Percentiles rank a stretch among this genome's conserved stretches.
These are phyloP conservation scores for Drosophila pseudoananassae DNA, from an alignment of 1,140 invertebrate genomes.

Conservation along the genomic window DNA sequence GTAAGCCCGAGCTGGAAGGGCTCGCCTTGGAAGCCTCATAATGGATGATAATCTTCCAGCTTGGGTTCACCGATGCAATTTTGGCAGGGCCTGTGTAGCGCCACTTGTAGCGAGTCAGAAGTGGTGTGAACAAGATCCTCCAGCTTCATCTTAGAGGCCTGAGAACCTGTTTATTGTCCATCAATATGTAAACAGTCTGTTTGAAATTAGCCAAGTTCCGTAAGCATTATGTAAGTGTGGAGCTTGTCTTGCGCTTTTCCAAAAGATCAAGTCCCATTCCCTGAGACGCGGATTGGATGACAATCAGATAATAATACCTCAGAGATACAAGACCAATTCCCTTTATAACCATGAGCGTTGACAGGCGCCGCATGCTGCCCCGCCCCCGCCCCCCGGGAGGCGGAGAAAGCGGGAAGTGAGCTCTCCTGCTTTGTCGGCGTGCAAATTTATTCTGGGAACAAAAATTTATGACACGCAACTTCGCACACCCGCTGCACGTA, in stretches of 20 bases:
- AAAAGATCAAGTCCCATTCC: conserved; percentile 7
- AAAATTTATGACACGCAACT: conserved; percentile 81
- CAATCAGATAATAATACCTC: conserved; percentile 80
- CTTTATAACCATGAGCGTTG: conserved; percentile 74
- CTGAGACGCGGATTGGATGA: conserved; percentile 46
- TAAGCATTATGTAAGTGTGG: neutral
- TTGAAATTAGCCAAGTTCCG: neutral
- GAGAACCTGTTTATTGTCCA: neutral
- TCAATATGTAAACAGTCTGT: neutral
- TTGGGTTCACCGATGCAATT: conserved; percentile 34
- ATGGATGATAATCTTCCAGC: conserved; percentile 74
- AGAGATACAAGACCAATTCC: conserved; percentile 76
- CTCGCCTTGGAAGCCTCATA: conserved; percentile 52
- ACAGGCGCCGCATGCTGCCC: conserved; percentile 69
- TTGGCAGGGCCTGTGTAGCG: conserved; percentile 57
- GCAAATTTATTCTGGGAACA: conserved; percentile 80
- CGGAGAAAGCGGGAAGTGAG: conserved; percentile 17
- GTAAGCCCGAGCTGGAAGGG: conserved; percentile 6
- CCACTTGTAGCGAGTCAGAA: conserved; percentile 52
- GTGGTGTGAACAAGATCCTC: conserved; percentile 25
- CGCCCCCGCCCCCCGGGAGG: conserved; percentile 4
- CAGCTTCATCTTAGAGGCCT: conserved; percentile 1
- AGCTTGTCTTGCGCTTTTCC: conserved; percentile 1
- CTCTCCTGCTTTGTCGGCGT: conserved; percentile 32
- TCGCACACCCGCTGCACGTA: conserved; percentile 67